phyloP scores from a whole-genome alignment of 2,113 vertebrate genomes.

The Sinocyclocheilus rhinocerous region DNA sequence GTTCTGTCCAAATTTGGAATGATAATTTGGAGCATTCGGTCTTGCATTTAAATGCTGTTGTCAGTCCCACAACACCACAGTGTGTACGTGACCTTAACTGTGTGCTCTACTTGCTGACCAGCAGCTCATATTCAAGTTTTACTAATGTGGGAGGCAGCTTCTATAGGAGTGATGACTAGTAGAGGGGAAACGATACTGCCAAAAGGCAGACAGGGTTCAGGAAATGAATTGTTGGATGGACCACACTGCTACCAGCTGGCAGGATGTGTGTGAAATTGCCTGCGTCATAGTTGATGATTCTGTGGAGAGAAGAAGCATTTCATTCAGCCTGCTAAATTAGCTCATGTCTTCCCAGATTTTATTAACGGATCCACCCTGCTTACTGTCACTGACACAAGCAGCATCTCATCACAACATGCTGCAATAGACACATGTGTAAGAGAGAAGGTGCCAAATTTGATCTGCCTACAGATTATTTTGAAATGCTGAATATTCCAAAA shows the following conservation, averaged over 20 bases:
- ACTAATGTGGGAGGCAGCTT: not conserved
- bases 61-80: not conserved
- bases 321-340: slow-evolving; percentile 57
- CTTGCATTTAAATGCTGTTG: not conserved
- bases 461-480: slow-evolving; percentile 25
- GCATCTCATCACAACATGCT: slow-evolving; percentile 33
- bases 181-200: slow-evolving; percentile 60
- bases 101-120: not conserved
- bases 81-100: not conserved
- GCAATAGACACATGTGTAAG: slow-evolving; percentile 44
- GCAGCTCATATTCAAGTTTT: not conserved
- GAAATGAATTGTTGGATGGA: slow-evolving; percentile 74
- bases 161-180: not conserved
- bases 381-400: slow-evolving; percentile 48
- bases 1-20: not conserved
- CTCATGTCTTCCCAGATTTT: slow-evolving; percentile 42
- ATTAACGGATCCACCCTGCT: not conserved
- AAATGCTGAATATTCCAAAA: not conserved
- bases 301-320: slow-evolving; percentile 66
- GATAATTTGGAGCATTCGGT: not conserved
- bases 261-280: slow-evolving; percentile 75
- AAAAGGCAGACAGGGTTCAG: slow-evolving; percentile 62
- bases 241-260: slow-evolving; percentile 73
- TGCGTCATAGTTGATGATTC: slow-evolving; percentile 76
- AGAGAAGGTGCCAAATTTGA: slow-evolving; percentile 21